These are phyloP conservation scores for Ariolimax columbianus DNA, from an alignment of 2,888 invertebrate species.

Conservation along the genomic window DNA sequence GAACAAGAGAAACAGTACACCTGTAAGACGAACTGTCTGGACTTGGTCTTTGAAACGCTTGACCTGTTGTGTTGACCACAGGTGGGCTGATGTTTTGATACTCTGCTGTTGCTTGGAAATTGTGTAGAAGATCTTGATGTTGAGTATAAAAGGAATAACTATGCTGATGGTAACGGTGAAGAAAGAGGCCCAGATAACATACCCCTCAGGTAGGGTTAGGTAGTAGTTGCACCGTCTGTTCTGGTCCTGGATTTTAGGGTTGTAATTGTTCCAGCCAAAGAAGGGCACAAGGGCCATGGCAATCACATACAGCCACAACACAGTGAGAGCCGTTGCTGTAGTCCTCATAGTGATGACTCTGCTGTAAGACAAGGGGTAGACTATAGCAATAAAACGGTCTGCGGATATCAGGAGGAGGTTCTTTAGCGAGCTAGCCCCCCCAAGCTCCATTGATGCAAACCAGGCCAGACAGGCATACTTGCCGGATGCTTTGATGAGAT, in stretches of 20 bases:
- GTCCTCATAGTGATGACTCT: slow-evolving; percentile 52
- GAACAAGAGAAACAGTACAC: slow-evolving; percentile 58
- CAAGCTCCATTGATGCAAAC: slow-evolving; percentile 54
- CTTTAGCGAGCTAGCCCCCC: slow-evolving; percentile 57
- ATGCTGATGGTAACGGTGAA: slow-evolving; percentile 53
- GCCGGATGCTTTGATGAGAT: neutral
- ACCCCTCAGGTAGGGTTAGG: slow-evolving; percentile 53
- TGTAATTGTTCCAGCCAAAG: slow-evolving; percentile 57
- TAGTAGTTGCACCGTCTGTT: slow-evolving; percentile 57
- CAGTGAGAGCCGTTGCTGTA: slow-evolving; percentile 47
- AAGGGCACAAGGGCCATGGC: slow-evolving; percentile 55
- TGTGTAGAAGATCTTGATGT: slow-evolving; percentile 56
- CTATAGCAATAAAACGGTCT: slow-evolving; percentile 61
- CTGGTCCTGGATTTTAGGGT: neutral
- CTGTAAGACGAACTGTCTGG: slow-evolving; percentile 55
- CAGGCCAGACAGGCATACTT: slow-evolving; percentile 59
- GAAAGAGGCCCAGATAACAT: slow-evolving; percentile 54
- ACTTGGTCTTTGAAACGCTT: slow-evolving; percentile 46
- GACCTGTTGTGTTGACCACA: slow-evolving; percentile 4
- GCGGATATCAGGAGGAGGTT: slow-evolving; percentile 58
- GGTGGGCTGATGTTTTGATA: slow-evolving; percentile 25
- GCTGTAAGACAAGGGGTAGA: slow-evolving; percentile 57
- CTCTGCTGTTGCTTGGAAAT: slow-evolving; percentile 48
- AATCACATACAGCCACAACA: slow-evolving; percentile 58
- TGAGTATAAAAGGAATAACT: slow-evolving; percentile 51